Evolutionary conservation across 2,113 vertebrate genomes (phyloP), one percentile per base, ranked within the genome.

Genomic region (Corythoichthys haematopterus): DNA sequence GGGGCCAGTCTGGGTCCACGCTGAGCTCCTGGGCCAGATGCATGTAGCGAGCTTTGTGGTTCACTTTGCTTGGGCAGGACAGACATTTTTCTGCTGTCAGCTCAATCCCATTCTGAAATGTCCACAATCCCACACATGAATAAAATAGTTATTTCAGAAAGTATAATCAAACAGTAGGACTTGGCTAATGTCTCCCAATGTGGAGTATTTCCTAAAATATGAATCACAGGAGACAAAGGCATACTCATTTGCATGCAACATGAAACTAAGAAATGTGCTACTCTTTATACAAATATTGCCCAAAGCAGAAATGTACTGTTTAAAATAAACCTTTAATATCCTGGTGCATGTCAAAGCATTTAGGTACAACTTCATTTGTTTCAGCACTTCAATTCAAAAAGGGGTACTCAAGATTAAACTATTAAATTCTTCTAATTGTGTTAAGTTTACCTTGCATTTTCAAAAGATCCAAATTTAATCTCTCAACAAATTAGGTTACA

Each of bases 1-100:
- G 97, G 28, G 97, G 97, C 97, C 97, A 99, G 74, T 98, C 95
- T 0, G 97, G 97, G 82, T 99, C 97, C 55, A 96, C 90, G 60
- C 92, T 87, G 73, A 99, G 91, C 88, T 98, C 95, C 90, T 98
- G 94, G 70, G 97, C 97, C 85, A 99, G 91, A 73, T 96, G 93
- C 94, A 94, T 95, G 84, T 98, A 99, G 76, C 95, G 96, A 51
- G 97, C 96, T 86, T 96, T 94, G 77, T 95, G 96, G 0, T 83
- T 84, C 74, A 85, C 92, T 78, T 89, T 92, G 82, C 75, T 85
- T 36, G 83, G 90, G 37, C 91, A 90, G 57, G 93, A 91, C 58
- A 93, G 75, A 81, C 89, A 92, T 75, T 88, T 92, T 52, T 78
- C 79, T 0, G 84, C 85, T 79, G 81, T 88, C 50, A 80, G 68